A percentile compares a stretch with the other conserved stretches of the same genome.
phyloP scores from a whole-genome alignment of 2,797 vertebrate species.

The Kryptolebias ocellatus region DNA sequence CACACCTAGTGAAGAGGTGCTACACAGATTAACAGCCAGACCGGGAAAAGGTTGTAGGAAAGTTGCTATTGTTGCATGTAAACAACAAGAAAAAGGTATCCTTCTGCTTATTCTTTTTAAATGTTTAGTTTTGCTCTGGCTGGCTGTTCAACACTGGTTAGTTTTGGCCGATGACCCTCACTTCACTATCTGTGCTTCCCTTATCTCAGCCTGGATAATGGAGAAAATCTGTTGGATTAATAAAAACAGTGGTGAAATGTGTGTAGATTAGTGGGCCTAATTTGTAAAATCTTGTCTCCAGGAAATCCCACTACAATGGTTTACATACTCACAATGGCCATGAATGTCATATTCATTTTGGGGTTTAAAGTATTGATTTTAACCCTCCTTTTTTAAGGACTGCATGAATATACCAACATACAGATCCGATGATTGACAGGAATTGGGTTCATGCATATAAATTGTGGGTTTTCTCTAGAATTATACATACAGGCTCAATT shows the following conservation, averaged over 20 bases:
- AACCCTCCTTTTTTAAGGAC: too few species aligned
- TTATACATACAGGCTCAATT: too few species aligned
- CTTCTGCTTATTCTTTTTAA: conserved; percentile 59
- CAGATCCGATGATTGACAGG: too few species aligned
- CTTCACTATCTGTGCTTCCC: conserved; percentile 13
- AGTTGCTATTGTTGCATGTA: conserved; percentile 36
- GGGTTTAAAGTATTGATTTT: too few species aligned
- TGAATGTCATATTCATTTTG: too few species aligned
- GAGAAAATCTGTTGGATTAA: conserved; percentile 32
- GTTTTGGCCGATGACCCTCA: conserved; percentile 28
- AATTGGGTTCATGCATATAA: too few species aligned
- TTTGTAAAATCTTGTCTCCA: background rate
- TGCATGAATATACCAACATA: too few species aligned
- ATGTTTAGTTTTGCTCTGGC: conserved; percentile 49
- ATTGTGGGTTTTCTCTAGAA: too few species aligned
- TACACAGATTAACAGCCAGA: conserved; percentile 49
- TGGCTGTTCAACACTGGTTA: conserved; percentile 27
- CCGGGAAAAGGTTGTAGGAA: conserved; percentile 32
- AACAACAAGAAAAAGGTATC: background rate
- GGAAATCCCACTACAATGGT: too few species aligned
- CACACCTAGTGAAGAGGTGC: conserved; percentile 56
- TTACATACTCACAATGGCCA: too few species aligned
- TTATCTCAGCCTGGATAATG: conserved; percentile 24
- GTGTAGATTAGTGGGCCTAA: background rate
- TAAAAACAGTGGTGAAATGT: conserved; percentile 25